Base-by-base conservation (phyloP, 1,140 invertebrate species). In the Heliconius nattereri region DNA sequence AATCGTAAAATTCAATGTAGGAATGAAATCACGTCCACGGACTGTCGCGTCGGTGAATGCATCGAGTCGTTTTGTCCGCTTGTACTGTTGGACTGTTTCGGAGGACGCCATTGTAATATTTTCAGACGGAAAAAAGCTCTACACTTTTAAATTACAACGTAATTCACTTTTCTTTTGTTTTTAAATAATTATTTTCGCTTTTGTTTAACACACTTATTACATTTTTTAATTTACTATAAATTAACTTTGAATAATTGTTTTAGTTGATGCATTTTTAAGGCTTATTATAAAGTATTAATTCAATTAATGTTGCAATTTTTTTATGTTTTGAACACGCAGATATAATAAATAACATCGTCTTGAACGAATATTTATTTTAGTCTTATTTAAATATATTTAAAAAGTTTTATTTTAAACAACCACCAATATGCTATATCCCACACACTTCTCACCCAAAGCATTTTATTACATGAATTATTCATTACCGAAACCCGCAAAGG, bases 1-100 rank as follows among this genome's bases (percentile, higher is more conserved):
- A 84, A 70, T 40, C 70, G 78, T 73, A 77, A 81, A 84, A 82
- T 80, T 84, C 78, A 80, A 83, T 82, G 79, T 75, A 72, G 52
- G 75, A 45, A 35, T 72, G 60, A 57, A 78, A 78, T 84, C 79
- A 81, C 84, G 79, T 81, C 66, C 54, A 54, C 52, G 45, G 52
- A 74, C 73, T 75, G 78, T 80, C 78, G 82, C 75, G 71, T 71
- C 37, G 57, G 40, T 71, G 70, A 78, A 78, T 78, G 52, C 77
- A 78, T 71, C 77, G 72, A 35, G 72, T 73, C 77, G 77, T 52
- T 35, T 78, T 74, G 60, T 9, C 26, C 60, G 77, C 45, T 66
- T 74, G 71, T 79, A 79, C 74, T 45, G 71, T 79, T 79, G 60
- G 49, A 71, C 73, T 29, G 40, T 75, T 66, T 71, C 45, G 29